Base-by-base conservation (phyloP, 2,888 invertebrate genomes). In the Rhingia campestris region DNA sequence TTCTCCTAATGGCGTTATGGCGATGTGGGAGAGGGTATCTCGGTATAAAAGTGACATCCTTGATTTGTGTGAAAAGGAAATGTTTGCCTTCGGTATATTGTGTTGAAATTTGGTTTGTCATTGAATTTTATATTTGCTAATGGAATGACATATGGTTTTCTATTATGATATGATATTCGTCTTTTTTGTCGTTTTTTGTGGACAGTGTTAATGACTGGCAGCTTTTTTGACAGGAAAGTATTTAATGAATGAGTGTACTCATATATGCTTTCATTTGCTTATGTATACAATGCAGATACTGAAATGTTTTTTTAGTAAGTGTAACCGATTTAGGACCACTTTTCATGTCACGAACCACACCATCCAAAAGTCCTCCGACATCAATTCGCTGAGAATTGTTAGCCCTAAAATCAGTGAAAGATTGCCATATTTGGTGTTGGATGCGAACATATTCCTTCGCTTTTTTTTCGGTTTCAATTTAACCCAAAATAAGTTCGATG, bases 1-100 rank as follows among this genome's bases (percentile, higher is more conserved):
- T 72, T 76, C 56, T 81, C 76, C 76, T 76, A 81, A 81, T 77
- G 81, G 66, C 61, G 63, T 76, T 61, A 73, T 82, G 73, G 64
- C 51, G 49, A 69, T 51, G 45, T 45, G 67, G 63, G 69, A 47
- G 32, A 41, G 33, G 22, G 4, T 7, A 32, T 58, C 22, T 49
- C 41, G 39, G 49, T 35, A 56, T 33, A 41, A 58, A 67, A 56
- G 43, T 45, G 74, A 63, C 69, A 74, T 80, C 45, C 51, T 51
- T 80, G 54, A 75, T 75, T 49, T 49, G 67, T 69, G 53, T 41
- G 32, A 43, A 22, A 45, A n/a, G 51, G 59, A 45, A 22, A 41
- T 22, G 22, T 39, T 80, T 22, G 10, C 14, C 14, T 53, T 35
- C 9, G 1, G 35, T 63, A 53, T 49, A 56, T 58, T 69, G 58